phyloP scores from a whole-genome alignment of 2,888 invertebrate species.

The Heliconius hortense region DNA sequence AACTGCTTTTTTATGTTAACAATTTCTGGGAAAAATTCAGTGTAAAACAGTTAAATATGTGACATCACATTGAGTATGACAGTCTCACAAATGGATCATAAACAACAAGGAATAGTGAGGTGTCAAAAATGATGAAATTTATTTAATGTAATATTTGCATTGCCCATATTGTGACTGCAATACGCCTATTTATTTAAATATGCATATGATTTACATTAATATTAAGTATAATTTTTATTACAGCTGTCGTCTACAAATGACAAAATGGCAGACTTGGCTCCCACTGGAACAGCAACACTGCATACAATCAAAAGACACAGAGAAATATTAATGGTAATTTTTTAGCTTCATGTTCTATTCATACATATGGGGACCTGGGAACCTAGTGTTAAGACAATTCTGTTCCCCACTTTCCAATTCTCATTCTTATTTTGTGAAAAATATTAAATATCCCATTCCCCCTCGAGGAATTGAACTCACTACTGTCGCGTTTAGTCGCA shows the following conservation, averaged over 20 bases:
- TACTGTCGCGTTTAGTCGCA: not conserved
- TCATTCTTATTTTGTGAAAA: not conserved
- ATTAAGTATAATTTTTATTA: slow-evolving; percentile 25
- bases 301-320: slow-evolving; percentile 97
- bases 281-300: slow-evolving; percentile 91
- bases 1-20: not conserved
- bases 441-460: not conserved
- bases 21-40: not conserved
- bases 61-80: no score
- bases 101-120: not conserved
- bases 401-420: not conserved
- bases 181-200: not conserved
- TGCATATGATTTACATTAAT: not conserved
- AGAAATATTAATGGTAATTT: slow-evolving; percentile 90
- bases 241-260: slow-evolving; percentile 90
- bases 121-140: not conserved
- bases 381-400: not conserved
- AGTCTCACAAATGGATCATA: no score
- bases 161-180: not conserved
- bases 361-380: no score
- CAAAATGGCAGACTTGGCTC: slow-evolving; percentile 91
- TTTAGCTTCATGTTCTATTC: not conserved
- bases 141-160: not conserved
- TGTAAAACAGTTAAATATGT: not conserved
- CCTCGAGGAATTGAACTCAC: not conserved